phyloP scores from a whole-genome alignment of 1,140 invertebrate species.

The Mizuhopecten yessoensis region DNA sequence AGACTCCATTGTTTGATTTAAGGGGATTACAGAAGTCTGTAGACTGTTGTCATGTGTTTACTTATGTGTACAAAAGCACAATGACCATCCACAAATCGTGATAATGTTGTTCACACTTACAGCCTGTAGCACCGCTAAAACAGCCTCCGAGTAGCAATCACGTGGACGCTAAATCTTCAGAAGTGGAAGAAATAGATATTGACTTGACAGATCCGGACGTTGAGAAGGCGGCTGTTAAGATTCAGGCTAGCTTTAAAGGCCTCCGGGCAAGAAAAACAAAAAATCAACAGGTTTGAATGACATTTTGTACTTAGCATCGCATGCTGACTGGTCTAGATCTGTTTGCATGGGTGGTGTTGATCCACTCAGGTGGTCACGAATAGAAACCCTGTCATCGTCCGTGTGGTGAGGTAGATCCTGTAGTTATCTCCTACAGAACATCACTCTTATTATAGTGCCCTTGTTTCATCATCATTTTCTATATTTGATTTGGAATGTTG shows the following conservation, averaged over 20 bases:
- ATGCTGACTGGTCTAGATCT: background rate
- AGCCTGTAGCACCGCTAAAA: background rate
- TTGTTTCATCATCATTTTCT: background rate
- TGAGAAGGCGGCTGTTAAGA: slow-evolving; percentile 89
- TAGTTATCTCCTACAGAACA: background rate
- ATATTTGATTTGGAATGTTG: background rate
- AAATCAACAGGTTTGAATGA: slow-evolving; percentile 3
- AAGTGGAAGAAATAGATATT: slow-evolving; percentile 50
- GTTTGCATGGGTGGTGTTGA: background rate
- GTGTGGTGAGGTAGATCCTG: slow-evolving; percentile 8
- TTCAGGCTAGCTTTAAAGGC: slow-evolving; percentile 97
- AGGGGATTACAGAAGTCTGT: background rate
- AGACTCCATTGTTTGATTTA: too few relatives aligned
- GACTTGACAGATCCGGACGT: slow-evolving; percentile 95
- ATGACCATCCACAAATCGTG: background rate
- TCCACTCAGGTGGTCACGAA: background rate
- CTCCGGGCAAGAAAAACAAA: slow-evolving; percentile 81
- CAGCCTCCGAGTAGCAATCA: background rate
- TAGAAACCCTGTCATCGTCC: background rate
- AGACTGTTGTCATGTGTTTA: background rate
- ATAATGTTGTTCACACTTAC: background rate
- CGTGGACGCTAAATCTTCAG: background rate
- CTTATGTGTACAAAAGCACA: background rate
- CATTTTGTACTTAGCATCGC: background rate
- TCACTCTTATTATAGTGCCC: background rate